Evolutionary conservation across 2,888 invertebrate genomes (phyloP), one percentile per base, ranked within the genome.

Genomic region (Orchesellides sinensis): DNA sequence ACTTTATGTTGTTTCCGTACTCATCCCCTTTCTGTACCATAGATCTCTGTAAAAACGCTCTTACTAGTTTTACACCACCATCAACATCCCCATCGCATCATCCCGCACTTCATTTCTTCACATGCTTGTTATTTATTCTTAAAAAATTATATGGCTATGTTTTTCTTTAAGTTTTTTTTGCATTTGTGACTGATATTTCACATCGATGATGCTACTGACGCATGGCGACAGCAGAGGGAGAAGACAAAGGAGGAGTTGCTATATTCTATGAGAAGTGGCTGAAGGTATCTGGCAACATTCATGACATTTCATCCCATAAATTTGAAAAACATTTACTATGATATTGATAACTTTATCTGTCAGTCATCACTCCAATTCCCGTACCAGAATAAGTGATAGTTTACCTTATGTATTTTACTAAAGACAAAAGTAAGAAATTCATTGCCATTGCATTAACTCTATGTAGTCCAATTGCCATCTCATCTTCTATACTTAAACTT

Each of bases 241-340:
- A 52, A 10, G 52, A 52, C 1, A 17, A 10, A 52, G 52, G 52
- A 17, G 52, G 21, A 17, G n/a, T 49, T n/a, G n/a, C n/a, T n/a
- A 49, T n/a, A 4, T 49, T 49, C 4, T 17, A n/a, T 5, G 49
- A 21, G 40, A n/a, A n/a, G n/a, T 56, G n/a, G 35, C 27, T 68
- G 66, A 69, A 47, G 69, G 54, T n/a, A 47, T 52, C 65, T 77
- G 35, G 63, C 54, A 63, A 68, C 78, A 79, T 63, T 54, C 66
- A 21, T 79, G 70, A 79, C 70, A 79, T 79, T 70, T 79, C 63
- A 27, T 54, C 49, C 70, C 70, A 79, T 70, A 79, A 79, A 79
- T 70, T 79, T 70, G 78, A 63, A 65, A 61, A 70, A 63, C 61
- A 45, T 63, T 70, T 63, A 52, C 63, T n/a, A 40, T 61, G 29